These are phyloP conservation scores for Cyprinodon variegatus DNA, from an alignment of 2,113 vertebrate species.

Conservation along the genomic window DNA sequence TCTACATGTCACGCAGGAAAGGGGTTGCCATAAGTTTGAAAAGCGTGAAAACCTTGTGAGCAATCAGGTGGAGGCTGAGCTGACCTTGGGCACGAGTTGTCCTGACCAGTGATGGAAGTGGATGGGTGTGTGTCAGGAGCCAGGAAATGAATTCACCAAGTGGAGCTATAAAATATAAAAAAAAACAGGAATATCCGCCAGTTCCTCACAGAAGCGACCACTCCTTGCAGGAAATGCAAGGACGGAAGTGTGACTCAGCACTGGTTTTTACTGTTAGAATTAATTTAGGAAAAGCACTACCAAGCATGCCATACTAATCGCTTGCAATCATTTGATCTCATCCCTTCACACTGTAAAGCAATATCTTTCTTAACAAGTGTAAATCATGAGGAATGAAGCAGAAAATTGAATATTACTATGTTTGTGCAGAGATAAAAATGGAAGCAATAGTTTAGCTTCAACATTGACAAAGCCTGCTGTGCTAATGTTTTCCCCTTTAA, in stretches of 20 bases:
- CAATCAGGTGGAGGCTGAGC: constrained; percentile 27
- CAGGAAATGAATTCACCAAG: constrained; percentile 47
- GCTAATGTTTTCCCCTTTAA: too few species aligned
- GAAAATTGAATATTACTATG: neutral
- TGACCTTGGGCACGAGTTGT: constrained; percentile 30
- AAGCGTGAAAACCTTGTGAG: constrained; percentile 29
- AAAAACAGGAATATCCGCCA: constrained; percentile 36
- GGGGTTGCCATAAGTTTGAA: constrained; percentile 1
- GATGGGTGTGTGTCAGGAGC: constrained; percentile 31
- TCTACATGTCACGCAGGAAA: constrained; percentile 42
- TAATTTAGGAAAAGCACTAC: constrained; percentile 32
- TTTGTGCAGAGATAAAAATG: neutral
- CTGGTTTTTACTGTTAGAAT: constrained; percentile 8
- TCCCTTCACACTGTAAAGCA: neutral
- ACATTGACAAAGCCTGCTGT: too few species aligned
- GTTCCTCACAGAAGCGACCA: constrained; percentile 48
- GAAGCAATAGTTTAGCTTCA: too few species aligned
- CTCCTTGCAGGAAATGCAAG: constrained; percentile 31
- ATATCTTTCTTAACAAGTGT: neutral
- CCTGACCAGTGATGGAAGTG: constrained; percentile 21
- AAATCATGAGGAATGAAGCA: neutral
- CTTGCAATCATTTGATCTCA: neutral
- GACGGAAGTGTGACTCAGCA: constrained; percentile 49
- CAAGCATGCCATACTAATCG: neutral
- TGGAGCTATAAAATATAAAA: constrained; percentile 13